Evolutionary conservation across 2,113 vertebrate genomes (phyloP).

Genomic region (Syngnathoides biaculeatus): DNA sequence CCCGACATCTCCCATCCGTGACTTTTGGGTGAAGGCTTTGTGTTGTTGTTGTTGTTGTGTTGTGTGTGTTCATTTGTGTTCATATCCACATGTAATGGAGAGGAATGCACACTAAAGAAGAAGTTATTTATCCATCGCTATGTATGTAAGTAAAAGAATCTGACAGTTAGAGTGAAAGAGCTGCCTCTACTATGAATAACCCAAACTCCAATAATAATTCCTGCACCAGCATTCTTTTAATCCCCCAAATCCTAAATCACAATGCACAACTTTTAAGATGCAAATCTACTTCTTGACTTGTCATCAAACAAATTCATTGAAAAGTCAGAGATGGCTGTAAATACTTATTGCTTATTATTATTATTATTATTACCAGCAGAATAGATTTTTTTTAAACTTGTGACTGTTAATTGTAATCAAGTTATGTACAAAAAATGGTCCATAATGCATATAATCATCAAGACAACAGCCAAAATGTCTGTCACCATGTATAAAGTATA

Average conservation of each 20-base stretch:
- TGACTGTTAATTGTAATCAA: background rate
- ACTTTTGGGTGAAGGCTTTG: background rate
- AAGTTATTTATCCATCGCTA: constrained; percentile 42
- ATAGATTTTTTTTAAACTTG: background rate
- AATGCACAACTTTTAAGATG: constrained; percentile 24
- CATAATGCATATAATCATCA: background rate
- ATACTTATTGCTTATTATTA: background rate
- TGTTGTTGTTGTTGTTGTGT: background rate
- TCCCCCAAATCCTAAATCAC: constrained; percentile 28
- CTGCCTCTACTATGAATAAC: constrained; percentile 35
- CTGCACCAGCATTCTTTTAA: constrained; percentile 18
- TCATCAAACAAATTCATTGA: constrained; percentile 22
- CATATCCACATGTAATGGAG: background rate
- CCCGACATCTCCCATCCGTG: constrained; percentile 15
- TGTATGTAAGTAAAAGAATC: constrained; percentile 37
- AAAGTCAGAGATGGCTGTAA: constrained; percentile 9
- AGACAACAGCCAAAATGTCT: background rate
- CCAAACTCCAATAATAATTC: constrained; percentile 17
- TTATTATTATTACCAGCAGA: too few relatives aligned
- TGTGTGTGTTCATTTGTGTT: background rate
- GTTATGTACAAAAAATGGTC: background rate
- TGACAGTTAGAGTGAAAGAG: constrained; percentile 27
- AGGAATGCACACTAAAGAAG: constrained; percentile 6
- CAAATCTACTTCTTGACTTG: constrained; percentile 13
- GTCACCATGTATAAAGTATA: background rate